These are phyloP conservation scores for Amphipoea oculea DNA, from an alignment of 2,888 invertebrate genomes.

Conservation along the genomic window DNA sequence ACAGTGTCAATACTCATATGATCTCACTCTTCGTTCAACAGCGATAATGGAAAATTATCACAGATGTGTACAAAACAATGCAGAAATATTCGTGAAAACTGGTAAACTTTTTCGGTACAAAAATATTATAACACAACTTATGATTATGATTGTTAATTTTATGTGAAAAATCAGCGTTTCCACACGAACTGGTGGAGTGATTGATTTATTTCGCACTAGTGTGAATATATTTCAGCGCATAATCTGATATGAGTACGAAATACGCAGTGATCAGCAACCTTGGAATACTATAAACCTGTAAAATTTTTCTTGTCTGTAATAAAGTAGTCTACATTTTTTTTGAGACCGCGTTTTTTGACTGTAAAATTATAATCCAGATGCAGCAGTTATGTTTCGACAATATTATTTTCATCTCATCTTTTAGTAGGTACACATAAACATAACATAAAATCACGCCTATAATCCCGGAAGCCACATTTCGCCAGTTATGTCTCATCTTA, in stretches of 20 bases:
- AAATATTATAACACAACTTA: too few species aligned
- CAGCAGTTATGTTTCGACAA: neutral
- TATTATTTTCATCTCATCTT: neutral
- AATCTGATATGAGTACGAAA: neutral
- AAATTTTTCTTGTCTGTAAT: neutral
- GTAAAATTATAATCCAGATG: neutral
- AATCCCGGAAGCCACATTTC: neutral
- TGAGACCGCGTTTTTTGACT: neutral
- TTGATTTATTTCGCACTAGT: constrained; percentile 40
- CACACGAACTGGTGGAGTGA: constrained; percentile 15
- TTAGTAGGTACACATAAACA: neutral
- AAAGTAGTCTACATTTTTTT: neutral
- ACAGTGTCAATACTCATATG: neutral
- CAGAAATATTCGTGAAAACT: too few species aligned
- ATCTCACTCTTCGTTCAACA: neutral
- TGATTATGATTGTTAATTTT: constrained; percentile 23
- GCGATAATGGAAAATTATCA: neutral
- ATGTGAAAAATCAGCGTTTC: constrained; percentile 28
- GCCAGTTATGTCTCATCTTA: too few species aligned
- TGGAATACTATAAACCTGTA: neutral
- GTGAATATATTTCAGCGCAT: constrained; percentile 15
- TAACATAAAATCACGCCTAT: too few species aligned
- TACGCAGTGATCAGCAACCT: neutral
- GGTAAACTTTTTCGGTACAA: too few species aligned
- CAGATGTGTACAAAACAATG: neutral